These are phyloP conservation scores for Acanthoscelides obtectus DNA, from an alignment of 2,888 invertebrate species.

Conservation along the genomic window DNA sequence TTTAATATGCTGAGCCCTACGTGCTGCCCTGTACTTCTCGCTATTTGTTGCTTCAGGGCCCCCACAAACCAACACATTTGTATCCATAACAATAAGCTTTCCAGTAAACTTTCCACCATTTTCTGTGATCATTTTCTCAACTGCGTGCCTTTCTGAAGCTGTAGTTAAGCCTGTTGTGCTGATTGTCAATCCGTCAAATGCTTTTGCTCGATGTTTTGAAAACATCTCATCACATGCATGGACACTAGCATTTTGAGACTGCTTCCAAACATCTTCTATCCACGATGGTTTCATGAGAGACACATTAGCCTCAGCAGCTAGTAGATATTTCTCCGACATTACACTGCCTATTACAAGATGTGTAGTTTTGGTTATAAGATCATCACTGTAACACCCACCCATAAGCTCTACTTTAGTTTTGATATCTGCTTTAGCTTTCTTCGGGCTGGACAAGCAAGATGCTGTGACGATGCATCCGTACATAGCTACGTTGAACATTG, in stretches of 20 bases:
- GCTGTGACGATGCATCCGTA: conserved; percentile 59
- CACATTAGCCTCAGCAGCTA: conserved; percentile 63
- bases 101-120: conserved; percentile 62
- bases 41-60: conserved; percentile 47
- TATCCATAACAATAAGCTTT: conserved; percentile 49
- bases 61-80: conserved; percentile 56
- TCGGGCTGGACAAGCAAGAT: conserved; percentile 50
- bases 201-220: conserved; percentile 55
- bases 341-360: conserved; percentile 78
- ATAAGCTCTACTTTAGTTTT: conserved; percentile 65
- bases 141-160: conserved; percentile 57
- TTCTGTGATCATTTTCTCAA: conserved; percentile 63
- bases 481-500: conserved; percentile 82
- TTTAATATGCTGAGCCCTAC: conserved; percentile 47
- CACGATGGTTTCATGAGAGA: conserved; percentile 74
- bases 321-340: conserved; percentile 72
- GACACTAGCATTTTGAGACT: conserved; percentile 58
- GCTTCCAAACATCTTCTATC: conserved; percentile 77
- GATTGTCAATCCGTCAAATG: conserved; percentile 73
- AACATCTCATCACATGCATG: conserved; percentile 63
- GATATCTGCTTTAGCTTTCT: conserved; percentile 52
- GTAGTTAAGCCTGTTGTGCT: conserved; percentile 68
- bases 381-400: conserved; percentile 68
- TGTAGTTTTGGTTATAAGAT: conserved; percentile 64
- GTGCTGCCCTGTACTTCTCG: conserved; percentile 65